These are phyloP conservation scores for Sturmia bella DNA, from an alignment of 2,888 invertebrate species.

Conservation along the genomic window DNA sequence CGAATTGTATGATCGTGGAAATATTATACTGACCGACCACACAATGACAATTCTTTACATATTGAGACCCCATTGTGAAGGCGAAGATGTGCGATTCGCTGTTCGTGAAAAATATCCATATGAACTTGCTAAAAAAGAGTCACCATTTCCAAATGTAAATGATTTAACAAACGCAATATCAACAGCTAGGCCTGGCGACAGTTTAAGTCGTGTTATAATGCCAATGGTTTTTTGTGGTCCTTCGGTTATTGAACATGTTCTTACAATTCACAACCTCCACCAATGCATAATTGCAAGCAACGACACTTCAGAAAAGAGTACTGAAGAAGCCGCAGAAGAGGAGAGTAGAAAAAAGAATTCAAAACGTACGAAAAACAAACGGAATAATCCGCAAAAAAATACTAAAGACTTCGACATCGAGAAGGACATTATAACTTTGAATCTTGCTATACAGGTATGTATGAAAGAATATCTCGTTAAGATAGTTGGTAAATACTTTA, in stretches of 20 bases:
- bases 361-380: slow-evolving; percentile 72
- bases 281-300: slow-evolving; percentile 83
- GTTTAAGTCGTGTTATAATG: slow-evolving; percentile 90
- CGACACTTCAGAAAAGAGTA: background rate
- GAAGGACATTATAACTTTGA: slow-evolving; percentile 85
- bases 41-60: slow-evolving; percentile 95
- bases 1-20: slow-evolving; percentile 97
- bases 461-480: background rate
- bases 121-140: slow-evolving; percentile 87
- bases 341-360: slow-evolving; percentile 68
- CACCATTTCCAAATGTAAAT: slow-evolving; percentile 82
- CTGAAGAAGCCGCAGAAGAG: background rate
- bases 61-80: slow-evolving; percentile 94
- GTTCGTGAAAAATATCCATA: slow-evolving; percentile 95
- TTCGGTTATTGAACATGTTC: slow-evolving; percentile 94
- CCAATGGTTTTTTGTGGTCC: slow-evolving; percentile 94
- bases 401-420: slow-evolving; percentile 83
- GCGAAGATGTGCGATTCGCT: slow-evolving; percentile 93
- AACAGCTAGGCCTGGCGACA: slow-evolving; percentile 87
- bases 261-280: slow-evolving; percentile 87
- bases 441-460: slow-evolving; percentile 85
- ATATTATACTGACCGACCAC: slow-evolving; percentile 95
- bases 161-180: slow-evolving; percentile 84
- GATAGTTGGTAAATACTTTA: too few species aligned
- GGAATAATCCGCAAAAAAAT: slow-evolving; percentile 60